phyloP scores from a whole-genome alignment of 2,797 vertebrate genomes.

The Coreius guichenoti region DNA sequence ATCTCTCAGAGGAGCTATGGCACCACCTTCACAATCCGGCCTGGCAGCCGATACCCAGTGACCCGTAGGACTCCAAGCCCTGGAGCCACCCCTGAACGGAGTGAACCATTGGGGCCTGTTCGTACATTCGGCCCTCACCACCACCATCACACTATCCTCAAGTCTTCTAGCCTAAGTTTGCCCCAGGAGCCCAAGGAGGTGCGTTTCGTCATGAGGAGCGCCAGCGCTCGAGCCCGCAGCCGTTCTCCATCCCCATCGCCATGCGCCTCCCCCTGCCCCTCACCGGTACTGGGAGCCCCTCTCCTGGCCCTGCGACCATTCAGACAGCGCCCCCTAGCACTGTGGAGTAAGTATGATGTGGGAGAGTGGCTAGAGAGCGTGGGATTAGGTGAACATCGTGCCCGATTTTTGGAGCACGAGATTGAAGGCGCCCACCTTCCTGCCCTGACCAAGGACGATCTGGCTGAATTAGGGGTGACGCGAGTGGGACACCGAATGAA shows the following conservation, averaged over 20 bases:
- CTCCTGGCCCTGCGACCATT: constrained; percentile 91
- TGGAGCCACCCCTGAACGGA: constrained; percentile 88
- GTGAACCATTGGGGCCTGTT: constrained; percentile 80
- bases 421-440: constrained; percentile 97
- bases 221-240: constrained; percentile 92
- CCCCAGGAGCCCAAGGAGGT: constrained; percentile 98
- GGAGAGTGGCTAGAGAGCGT: constrained; percentile 99
- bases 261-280: constrained; percentile 82
- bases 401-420: constrained; percentile 97
- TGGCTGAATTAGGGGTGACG: constrained; percentile 96
- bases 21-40: constrained; percentile 91
- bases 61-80: constrained; percentile 94
- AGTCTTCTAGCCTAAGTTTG: constrained; percentile 97
- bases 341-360: constrained; percentile 98
- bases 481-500: constrained; percentile 97
- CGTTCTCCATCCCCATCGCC: constrained; percentile 84
- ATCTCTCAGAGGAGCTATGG: constrained; percentile 95
- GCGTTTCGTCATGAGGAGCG: constrained; percentile 94
- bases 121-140: constrained; percentile 79
- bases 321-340: constrained; percentile 93
- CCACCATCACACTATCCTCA: constrained; percentile 89
- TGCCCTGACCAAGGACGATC: constrained; percentile 97
- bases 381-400: constrained; percentile 93
- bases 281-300: constrained; percentile 83
- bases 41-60: constrained; percentile 93